These are phyloP conservation scores for Acrobasis repandana DNA, from an alignment of 2,888 invertebrate species.

Conservation along the genomic window DNA sequence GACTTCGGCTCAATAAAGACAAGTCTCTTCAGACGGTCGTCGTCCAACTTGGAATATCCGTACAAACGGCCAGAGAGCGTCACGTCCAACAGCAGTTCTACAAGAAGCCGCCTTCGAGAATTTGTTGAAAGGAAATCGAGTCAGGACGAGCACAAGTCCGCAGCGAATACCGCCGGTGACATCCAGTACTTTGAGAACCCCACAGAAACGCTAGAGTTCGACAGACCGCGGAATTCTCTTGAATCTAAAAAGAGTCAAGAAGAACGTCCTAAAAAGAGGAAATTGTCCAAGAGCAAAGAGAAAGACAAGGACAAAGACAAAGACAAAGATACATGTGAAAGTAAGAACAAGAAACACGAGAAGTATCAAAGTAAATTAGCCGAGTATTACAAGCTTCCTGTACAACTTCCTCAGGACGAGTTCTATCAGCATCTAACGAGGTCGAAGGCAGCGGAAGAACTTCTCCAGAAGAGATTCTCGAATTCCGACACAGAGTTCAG, in stretches of 20 bases:
- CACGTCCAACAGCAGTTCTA: constrained; percentile 75
- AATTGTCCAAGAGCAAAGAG: constrained; percentile 67
- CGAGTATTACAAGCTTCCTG: constrained; percentile 74
- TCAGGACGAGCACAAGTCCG: constrained; percentile 77
- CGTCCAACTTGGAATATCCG: constrained; percentile 72
- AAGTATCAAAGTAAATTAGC: constrained; percentile 78
- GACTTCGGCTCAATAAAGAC: constrained; percentile 80
- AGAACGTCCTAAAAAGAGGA: constrained; percentile 74
- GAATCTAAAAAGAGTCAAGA: constrained; percentile 71
- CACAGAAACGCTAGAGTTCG: constrained; percentile 76
- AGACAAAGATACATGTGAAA: constrained; percentile 55
- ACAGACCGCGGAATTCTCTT: constrained; percentile 67
- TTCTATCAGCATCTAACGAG: constrained; percentile 76
- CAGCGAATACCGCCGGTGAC: constrained; percentile 74
- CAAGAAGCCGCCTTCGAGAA: constrained; percentile 81
- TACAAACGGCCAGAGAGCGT: constrained; percentile 76
- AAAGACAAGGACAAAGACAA: constrained; percentile 54
- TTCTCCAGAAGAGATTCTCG: constrained; percentile 70
- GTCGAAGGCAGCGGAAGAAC: constrained; percentile 75
- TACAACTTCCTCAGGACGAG: constrained; percentile 76
- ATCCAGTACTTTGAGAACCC: constrained; percentile 81
- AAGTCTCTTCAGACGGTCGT: constrained; percentile 76
- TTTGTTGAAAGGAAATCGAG: constrained; percentile 79
- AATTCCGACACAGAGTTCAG: constrained; percentile 77
- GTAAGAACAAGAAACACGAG: constrained; percentile 71